Evolutionary conservation across 2,888 invertebrate genomes (phyloP), one percentile per base, ranked within the genome.

Genomic region (Auanema freiburgensis): DNA sequence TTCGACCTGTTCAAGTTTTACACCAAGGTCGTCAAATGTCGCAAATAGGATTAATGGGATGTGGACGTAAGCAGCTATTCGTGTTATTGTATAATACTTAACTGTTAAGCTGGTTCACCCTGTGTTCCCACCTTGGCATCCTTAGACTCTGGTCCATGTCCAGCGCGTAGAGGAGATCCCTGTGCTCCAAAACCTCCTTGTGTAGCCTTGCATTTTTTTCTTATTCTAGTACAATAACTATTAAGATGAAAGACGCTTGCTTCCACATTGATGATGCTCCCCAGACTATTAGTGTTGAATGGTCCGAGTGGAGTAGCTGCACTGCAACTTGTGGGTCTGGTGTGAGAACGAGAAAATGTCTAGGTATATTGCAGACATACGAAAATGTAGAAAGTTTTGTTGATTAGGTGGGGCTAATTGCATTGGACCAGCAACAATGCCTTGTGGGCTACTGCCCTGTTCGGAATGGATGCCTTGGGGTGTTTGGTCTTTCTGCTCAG

Each of bases 151-250:
- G 69, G 70, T 0, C 76, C 76, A n/a, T 76, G 76, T 46, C 74
- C 76, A 14, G 76, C 76, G 11, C 50, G 72, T 18, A 68, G 66
- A 56, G 74, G 74, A 14, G 76, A 74, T 49, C 76, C 76, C 0
- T 76, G 76, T 59, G 76, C 74, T 1, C 76, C 76, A 6, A 71
- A 65, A 40, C 66, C 63, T 10, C 71, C 68, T 14, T 76, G 76
- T 56, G 74, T 76, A 60, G 10, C 68, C 54, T 51, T 21, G 10
- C 16, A 12, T 43, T 16, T 57, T 24, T 21, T 11, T 21, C 0
- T 25, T 1, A 23, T 33, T 21, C n/a, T 8, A 25, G 1, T 46
- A 25, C n/a, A 1, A 16, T 12, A 40, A 16, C n/a, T 3, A 51
- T 53, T 58, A 25, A 72, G 67, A 58, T 61, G 63, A 60, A 66